phyloP scores from a whole-genome alignment of 2,797 vertebrate species.

The Acanthis flammea region DNA sequence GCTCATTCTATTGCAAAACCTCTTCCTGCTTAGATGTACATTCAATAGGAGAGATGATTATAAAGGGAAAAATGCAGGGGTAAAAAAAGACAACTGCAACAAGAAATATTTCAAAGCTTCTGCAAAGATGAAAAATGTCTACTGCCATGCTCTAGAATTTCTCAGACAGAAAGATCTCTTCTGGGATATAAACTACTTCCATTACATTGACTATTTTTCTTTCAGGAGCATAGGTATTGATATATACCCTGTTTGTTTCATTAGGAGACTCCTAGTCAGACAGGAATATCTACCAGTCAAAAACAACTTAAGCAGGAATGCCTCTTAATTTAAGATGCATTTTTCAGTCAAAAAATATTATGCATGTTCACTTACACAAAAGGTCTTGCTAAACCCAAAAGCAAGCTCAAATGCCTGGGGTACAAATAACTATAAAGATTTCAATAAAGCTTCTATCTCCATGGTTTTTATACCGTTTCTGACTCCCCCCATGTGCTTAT shows the following conservation, averaged over 20 bases:
- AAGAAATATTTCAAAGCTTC: constrained; percentile 19
- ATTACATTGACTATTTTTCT: constrained; percentile 13
- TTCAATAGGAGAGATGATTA: constrained; percentile 11
- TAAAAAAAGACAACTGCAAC: background rate
- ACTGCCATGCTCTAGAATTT: background rate
- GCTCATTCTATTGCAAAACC: constrained; percentile 20
- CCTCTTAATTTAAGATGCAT: background rate
- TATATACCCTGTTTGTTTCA: background rate
- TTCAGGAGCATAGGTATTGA: background rate
- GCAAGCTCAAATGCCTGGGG: background rate
- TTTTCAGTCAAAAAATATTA: background rate
- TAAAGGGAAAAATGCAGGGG: background rate
- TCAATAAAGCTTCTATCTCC: background rate
- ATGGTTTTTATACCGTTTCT: background rate
- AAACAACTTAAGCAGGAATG: background rate
- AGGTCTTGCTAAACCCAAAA: background rate
- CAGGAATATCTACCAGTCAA: background rate
- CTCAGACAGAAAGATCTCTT: constrained; percentile 7
- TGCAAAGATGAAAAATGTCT: background rate
- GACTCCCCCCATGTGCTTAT: background rate
- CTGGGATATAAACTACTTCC: background rate
- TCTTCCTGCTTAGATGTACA: background rate
- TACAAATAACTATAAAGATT: background rate
- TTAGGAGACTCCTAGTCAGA: background rate
- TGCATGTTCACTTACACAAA: background rate